phyloP scores from a whole-genome alignment of 2,113 vertebrate genomes.

The Tachuris rubrigastra region DNA sequence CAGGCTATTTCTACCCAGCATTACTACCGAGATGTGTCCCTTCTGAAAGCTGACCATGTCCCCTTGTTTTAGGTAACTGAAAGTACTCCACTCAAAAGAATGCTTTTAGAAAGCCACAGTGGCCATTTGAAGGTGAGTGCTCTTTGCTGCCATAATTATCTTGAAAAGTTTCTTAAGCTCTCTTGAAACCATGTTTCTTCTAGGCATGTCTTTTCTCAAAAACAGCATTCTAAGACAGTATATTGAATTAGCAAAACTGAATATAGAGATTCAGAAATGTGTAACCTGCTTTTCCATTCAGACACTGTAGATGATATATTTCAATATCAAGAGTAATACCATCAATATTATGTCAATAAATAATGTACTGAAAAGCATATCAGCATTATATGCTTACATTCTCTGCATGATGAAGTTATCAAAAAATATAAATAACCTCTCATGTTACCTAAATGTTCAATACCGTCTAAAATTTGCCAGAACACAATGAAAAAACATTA shows the following conservation, averaged over 20 bases:
- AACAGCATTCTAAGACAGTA: background rate
- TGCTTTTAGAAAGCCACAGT: background rate
- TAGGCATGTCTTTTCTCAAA: background rate
- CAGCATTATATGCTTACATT: background rate
- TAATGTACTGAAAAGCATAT: background rate
- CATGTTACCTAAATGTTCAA: background rate
- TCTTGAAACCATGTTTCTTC: background rate
- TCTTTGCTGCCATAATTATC: background rate
- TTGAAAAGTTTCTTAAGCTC: background rate
- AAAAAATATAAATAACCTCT: background rate
- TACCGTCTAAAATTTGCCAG: background rate
- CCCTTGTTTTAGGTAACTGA: background rate
- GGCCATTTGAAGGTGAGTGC: background rate
- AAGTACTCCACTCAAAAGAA: background rate
- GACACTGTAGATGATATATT: background rate
- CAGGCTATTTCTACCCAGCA: fast-evolving
- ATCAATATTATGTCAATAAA: background rate
- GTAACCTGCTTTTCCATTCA: background rate
- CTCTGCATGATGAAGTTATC: background rate
- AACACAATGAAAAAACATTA: background rate
- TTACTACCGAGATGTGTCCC: background rate
- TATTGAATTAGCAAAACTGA: background rate
- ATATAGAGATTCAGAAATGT: background rate
- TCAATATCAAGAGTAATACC: background rate
- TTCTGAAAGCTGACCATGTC: background rate